Conservation (phyloP, 2,888 invertebrate genomes). For the Chirona hameri region DNA sequence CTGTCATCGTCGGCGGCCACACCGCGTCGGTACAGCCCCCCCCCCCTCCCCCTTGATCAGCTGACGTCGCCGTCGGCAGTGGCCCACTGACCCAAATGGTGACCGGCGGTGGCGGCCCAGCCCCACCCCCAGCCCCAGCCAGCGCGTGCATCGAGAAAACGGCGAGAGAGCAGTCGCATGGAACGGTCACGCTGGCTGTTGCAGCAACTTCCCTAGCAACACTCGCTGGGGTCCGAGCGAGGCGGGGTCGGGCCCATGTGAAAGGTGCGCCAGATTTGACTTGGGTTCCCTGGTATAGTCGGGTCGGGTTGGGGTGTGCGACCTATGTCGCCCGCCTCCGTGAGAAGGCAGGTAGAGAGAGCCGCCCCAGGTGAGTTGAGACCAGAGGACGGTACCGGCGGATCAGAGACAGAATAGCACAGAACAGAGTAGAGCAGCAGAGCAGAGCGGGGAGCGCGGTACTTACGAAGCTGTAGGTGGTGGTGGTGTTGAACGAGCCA, state of each 20-base stretch:
- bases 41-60: neutral
- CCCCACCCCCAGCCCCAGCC: neutral
- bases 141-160: neutral
- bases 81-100: neutral
- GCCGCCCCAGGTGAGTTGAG: neutral
- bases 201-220: too few relatives aligned
- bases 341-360: neutral
- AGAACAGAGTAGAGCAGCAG: neutral
- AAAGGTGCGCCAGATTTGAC: too few relatives aligned
- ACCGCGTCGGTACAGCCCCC: neutral
- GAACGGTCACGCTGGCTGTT: too few relatives aligned
- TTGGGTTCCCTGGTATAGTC: too few relatives aligned
- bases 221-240: too few relatives aligned
- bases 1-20: too few relatives aligned
- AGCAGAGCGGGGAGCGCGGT: neutral
- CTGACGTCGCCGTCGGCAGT: neutral
- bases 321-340: neutral
- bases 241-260: too few relatives aligned
- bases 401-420: too few relatives aligned
- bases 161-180: too few relatives aligned
- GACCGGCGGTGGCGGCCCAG: neutral
- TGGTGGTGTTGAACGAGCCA: neutral
- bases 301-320: neutral
- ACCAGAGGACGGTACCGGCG: too few relatives aligned
- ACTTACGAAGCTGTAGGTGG: constrained; percentile 26